Evolutionary conservation across 2,888 invertebrate species (phyloP), one percentile per base, ranked within the genome.

Genomic region (Cacoxenus indagator): DNA sequence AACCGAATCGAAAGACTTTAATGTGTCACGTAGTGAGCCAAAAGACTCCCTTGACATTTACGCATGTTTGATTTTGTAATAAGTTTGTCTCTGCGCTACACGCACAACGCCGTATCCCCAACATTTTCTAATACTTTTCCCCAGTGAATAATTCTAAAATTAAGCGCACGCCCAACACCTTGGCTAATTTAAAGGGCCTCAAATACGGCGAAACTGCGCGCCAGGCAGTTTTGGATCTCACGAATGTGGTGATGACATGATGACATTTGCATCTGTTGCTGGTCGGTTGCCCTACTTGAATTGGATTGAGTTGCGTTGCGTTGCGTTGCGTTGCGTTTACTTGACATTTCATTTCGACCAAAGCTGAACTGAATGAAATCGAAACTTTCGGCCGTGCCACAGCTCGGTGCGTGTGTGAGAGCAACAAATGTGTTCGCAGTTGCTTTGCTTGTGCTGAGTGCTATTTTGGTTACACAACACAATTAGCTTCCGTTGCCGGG

Each of bases 21-120:
- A 14, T 55, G 55, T 26, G 14, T 24, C 24, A 26, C 55, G 19
- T n/a, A 55, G 27, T 26, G n/a, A 14, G 17, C 8, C 14, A 26
- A 55, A 55, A 55, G 4, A 62, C 43, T 62, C 45, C 57, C 57
- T 57, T 57, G 61, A 61, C 61, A 61, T 61, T 61, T 61, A 61
- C 61, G 61, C 61, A 43, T 43, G 43, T 8, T 22, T 61, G 9
- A 19, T 8, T 59, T 2, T 31, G 31, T 31, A 19, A 14, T 24
- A 26, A 9, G 9, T 22, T 14, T 26, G 8, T 26, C 17, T n/a
- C 29, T 57, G 29, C 14, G 26, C 9, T n/a, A 19, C 9, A 19
- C 8, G 8, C 17, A 22, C 11, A 51, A 17, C 51, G 22, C 51
- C 48, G 17, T 4, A 48, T 17, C 48, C n/a, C 48, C 2, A 51